Evolutionary conservation across 1,140 invertebrate species (phyloP), one percentile per base, ranked within the genome.

Genomic region (Rhyacophila brunnea): DNA sequence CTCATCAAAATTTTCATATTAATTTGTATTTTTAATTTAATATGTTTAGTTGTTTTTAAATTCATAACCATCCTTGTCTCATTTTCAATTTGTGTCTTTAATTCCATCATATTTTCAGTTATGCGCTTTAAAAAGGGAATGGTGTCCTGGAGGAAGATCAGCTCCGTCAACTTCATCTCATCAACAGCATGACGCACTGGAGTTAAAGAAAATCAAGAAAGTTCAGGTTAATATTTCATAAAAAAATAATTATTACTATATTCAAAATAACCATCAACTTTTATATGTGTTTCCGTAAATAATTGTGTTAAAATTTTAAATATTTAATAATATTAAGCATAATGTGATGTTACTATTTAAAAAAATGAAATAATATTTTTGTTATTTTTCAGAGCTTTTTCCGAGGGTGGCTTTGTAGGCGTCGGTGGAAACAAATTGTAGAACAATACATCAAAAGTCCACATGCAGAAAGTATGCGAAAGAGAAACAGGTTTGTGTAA

Each of bases 401-500:
- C 74, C 83, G 93, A 3, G 93, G 94, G 1, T 96, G 94, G 94
- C 74, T 96, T 5, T 96, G 93, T 72, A 81, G 94, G n/a, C 78
- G 93, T 3, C 81, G 93, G 50, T 96, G 94, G 94, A 96, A 96
- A 74, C 92, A 95, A 71, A 96, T 96, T 52, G 93, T 96, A 1
- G 92, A 95, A 63, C 90, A 96, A 68, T 96, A 96, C 74, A 97
- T 96, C 65, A 93, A 93, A 68, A 95, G 92, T 62, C 93, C 93
- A 0, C 93, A 96, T 70, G 93, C 93, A 1, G 93, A 96, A 71
- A 94, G 89, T 70, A 95, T 97, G 92, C 75, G 93, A 38, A 96
- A 95, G 72, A 76, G 94, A 49, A 97, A 97, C 76, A 95, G 88
- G 87, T 88, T n/a, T n/a, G n/a, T n/a, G n/a, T n/a, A n/a, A n/a